Conservation (phyloP, 2,888 invertebrate genomes). For the Aspidiotus rigidus region DNA sequence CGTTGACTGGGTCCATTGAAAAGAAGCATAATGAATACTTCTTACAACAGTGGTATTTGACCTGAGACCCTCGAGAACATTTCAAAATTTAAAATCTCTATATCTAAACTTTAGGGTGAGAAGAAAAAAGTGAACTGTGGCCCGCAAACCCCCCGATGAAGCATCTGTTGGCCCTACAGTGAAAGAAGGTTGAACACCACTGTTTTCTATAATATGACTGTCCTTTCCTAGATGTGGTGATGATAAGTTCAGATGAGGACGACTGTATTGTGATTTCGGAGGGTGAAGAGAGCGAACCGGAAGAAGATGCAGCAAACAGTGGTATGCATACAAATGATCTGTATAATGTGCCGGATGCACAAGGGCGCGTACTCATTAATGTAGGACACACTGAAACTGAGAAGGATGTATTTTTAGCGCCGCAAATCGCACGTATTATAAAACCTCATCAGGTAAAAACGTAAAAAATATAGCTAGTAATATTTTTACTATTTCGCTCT, state of each 20-base stretch:
- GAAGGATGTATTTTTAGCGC: slow-evolving; percentile 81
- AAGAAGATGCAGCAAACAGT: slow-evolving; percentile 82
- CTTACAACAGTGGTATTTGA: too few relatives aligned
- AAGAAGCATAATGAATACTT: too few relatives aligned
- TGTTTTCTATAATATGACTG: not conserved
- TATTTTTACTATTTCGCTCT: too few relatives aligned
- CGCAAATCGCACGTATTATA: slow-evolving; percentile 79
- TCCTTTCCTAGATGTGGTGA: slow-evolving; percentile 52
- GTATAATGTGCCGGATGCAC: slow-evolving; percentile 81
- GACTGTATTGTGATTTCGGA: slow-evolving; percentile 80
- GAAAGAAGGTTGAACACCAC: not conserved
- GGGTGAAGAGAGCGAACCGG: slow-evolving; percentile 66
- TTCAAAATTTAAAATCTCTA: too few relatives aligned
- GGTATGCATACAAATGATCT: slow-evolving; percentile 89
- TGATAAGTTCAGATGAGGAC: slow-evolving; percentile 47
- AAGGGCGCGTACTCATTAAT: slow-evolving; percentile 85
- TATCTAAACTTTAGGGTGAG: too few relatives aligned
- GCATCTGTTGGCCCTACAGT: too few relatives aligned
- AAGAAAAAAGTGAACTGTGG: too few relatives aligned
- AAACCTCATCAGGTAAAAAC: slow-evolving; percentile 82
- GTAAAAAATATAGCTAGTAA: not conserved
- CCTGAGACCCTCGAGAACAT: too few relatives aligned
- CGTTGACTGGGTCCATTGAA: too few relatives aligned
- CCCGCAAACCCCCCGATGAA: too few relatives aligned
- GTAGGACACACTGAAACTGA: slow-evolving; percentile 86